Evolutionary conservation across 2,113 vertebrate genomes (phyloP), one percentile per base, ranked within the genome.

Genomic region (Dicrurus megarhynchus): DNA sequence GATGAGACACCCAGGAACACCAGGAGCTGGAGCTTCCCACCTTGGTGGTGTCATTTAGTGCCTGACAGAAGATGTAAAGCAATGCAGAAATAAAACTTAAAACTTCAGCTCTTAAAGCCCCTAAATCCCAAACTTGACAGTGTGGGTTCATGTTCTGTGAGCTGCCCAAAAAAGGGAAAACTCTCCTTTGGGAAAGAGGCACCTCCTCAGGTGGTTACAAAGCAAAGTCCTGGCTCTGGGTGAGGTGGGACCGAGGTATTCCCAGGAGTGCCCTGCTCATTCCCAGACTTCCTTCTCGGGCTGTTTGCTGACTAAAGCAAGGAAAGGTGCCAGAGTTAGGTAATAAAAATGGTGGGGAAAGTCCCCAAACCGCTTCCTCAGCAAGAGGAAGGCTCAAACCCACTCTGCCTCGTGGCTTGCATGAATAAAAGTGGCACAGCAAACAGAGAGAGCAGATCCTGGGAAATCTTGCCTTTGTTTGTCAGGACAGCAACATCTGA

Each of bases 271-370:
- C 14, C 27, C 37, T 10, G 17, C 59, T 83, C 4, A 0, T 32
- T 13, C 63, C 37, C 5, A 0, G 4, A 6, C 12, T 5, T 33
- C 49, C 49, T 19, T 23, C 56, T 4, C 0, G 4, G 23, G 42
- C 27, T 63, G 22, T 44, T 6, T 12, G 60, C 47, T 41, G n/a
- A 18, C 46, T 4, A 3, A 53, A 16, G 19, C 9, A 24, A 28
- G 33, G 76, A 55, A 42, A 83, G 1, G 17, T 4, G 37, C 8
- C 27, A 49, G n/a, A 59, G 12, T 3, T 19, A 26, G 68, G 4
- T 24, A 11, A 27, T 0, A 47, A 61, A 22, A 65, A 11, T 0
- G 0, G 15, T 4, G 26, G 22, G 27, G 11, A 13, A 23, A 41
- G 16, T 13, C 41, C 63, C 22, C 55, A 70, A 9, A 44, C 5